Conservation (phyloP, 2,797 vertebrate species). For the Pseudochromis fuscus region DNA sequence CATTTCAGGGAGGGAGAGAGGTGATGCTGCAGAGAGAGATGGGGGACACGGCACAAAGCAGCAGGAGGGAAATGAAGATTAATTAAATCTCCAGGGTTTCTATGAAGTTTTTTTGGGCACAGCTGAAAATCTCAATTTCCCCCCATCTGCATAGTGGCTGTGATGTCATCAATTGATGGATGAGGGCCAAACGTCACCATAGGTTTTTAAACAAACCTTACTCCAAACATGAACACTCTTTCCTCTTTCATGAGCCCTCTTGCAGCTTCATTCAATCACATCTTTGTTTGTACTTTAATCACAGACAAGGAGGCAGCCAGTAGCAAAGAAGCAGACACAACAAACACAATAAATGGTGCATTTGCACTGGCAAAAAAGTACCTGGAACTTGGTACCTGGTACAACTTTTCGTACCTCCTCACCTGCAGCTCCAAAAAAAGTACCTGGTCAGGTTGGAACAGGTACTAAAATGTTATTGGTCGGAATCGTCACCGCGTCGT, state of each 20-base stretch:
- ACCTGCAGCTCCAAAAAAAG: too few species aligned
- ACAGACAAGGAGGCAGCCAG: not conserved
- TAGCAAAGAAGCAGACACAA: slow-evolving; percentile 6
- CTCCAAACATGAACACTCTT: slow-evolving; percentile 32
- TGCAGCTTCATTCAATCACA: slow-evolving; percentile 25
- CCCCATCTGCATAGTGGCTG: slow-evolving; percentile 51
- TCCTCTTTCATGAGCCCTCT: slow-evolving; percentile 32
- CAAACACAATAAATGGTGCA: not conserved
- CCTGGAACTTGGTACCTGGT: too few species aligned
- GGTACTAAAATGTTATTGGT: too few species aligned
- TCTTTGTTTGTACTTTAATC: slow-evolving; percentile 32
- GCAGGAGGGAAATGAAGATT: slow-evolving; percentile 73
- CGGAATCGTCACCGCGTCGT: too few species aligned
- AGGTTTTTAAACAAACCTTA: slow-evolving; percentile 41
- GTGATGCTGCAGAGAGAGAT: slow-evolving; percentile 47
- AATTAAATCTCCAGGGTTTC: slow-evolving; percentile 75
- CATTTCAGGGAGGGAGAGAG: slow-evolving; percentile 53
- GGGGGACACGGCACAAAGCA: slow-evolving; percentile 43
- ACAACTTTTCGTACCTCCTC: too few species aligned
- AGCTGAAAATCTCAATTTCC: slow-evolving; percentile 43
- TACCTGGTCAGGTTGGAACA: too few species aligned
- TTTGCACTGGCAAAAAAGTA: too few species aligned
- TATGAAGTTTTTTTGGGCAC: slow-evolving; percentile 49
- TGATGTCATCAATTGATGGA: slow-evolving; percentile 60
- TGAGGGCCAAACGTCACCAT: slow-evolving; percentile 43